Base-by-base conservation (phyloP, 2,797 vertebrate species). In the Spondyliosoma cantharus region DNA sequence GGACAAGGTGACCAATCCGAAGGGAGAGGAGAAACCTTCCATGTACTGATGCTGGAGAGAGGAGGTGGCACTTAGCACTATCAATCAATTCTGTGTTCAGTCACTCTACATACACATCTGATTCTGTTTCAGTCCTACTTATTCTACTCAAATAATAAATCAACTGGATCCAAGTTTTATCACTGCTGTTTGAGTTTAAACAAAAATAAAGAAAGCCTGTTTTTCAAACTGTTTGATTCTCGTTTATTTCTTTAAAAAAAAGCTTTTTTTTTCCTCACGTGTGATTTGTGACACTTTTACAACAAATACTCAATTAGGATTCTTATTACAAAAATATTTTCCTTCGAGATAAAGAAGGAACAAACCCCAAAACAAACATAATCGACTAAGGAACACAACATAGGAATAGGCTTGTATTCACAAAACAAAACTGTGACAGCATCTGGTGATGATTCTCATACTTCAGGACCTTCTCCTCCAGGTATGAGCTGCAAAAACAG, bases 381-480 rank as follows among this genome's bases (percentile, higher is more conserved):
- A 72, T 57, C 17, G 88, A 85, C 53, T 32, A 25, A 86, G 29
- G 45, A 70, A 74, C 22, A 59, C 46, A 58, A 61, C 6, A 20
- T 32, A 80, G 37, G 7, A 75, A 60, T 71, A 73, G 20, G n/a
- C 29, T 54, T 57, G 52, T 57, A 56, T 81, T 72, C 60, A 73
- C 65, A 65, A 74, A 20, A 66, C 19, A 67, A 75, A 83, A 73
- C 3, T 29, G 17, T 24, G 20, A 72, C 46, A 50, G 49, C 12
- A 17, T 25, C 32, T 45, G n/a, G 22, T 58, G 27, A 49, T 16
- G 62, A 29, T 56, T 71, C 65, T 96, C 90, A 99, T 20, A 99
- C 97, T 93, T 99, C 98, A 59, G 97, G 98, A 76, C 98, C 98
- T 96, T 99, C 97, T 87, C 97, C 98, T 91, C 98, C 98, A 58